Conservation (phyloP, 2,113 vertebrate species). For the Macrotis lagotis region DNA sequence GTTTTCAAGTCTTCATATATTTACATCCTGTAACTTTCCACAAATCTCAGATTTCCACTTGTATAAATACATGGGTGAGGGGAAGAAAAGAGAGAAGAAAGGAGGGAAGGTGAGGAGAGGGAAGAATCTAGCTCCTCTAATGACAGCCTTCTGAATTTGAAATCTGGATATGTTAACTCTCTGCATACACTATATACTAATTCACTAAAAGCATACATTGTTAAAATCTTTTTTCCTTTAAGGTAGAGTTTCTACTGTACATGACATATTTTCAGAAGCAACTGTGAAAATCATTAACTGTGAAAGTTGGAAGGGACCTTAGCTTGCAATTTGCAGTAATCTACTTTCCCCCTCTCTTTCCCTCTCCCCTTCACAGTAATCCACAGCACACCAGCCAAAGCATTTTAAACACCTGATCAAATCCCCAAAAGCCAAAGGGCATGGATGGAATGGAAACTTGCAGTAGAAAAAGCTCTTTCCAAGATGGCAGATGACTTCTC, state of each 20-base stretch:
- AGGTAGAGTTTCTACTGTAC: neutral
- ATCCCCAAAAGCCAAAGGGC: neutral
- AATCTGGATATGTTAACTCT: conserved; percentile 30
- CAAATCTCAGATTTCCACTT: conserved; percentile 40
- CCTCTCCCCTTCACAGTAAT: neutral
- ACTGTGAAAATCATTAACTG: conserved; percentile 31
- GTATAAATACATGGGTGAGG: conserved; percentile 36
- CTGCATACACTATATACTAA: neutral
- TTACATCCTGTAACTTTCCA: conserved; percentile 47
- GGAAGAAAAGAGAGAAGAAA: neutral
- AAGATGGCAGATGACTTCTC: neutral
- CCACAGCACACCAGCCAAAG: neutral
- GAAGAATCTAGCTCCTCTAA: neutral
- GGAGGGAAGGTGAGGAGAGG: neutral
- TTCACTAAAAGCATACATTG: neutral
- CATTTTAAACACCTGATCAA: neutral
- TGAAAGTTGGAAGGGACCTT: neutral
- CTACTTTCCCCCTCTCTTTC: neutral
- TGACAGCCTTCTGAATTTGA: conserved; percentile 51
- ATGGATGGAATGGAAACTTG: neutral
- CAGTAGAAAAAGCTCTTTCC: neutral
- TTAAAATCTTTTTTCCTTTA: conserved; percentile 8
- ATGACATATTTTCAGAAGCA: conserved; percentile 6
- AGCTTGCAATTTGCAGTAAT: neutral
- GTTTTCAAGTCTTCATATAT: conserved; percentile 53